Conservation (phyloP, 2,113 vertebrate genomes). For the Chauna torquata region DNA sequence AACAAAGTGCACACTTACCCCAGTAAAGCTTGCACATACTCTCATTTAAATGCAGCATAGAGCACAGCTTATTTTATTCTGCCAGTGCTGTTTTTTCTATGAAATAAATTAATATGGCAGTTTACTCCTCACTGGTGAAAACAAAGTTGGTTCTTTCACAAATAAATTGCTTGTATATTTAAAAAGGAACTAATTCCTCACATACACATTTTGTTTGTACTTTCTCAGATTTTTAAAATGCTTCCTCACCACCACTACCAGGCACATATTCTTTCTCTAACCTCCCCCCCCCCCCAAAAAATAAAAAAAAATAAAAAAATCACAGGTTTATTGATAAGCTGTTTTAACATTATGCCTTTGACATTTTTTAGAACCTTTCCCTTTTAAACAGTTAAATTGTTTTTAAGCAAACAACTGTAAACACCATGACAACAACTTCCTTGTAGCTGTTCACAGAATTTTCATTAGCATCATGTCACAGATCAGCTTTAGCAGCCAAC, state of each 20-base stretch:
- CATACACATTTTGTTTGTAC: not conserved
- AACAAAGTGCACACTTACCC: not conserved
- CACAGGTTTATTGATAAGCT: not conserved
- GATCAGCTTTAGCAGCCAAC: not conserved
- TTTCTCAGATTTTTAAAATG: not conserved
- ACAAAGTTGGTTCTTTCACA: not conserved
- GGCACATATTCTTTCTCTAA: not conserved
- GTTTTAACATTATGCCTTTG: not conserved
- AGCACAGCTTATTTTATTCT: not conserved
- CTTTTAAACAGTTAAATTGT: not conserved
- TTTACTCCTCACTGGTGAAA: not conserved
- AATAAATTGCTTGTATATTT: not conserved
- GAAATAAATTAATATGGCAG: not conserved
- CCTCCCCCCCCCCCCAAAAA: accelerated
- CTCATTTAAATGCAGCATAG: not conserved
- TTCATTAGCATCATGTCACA: not conserved
- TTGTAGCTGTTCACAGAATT: not conserved
- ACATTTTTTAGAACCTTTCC: not conserved
- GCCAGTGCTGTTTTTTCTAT: not conserved
- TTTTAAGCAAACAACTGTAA: not conserved
- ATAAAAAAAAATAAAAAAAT: not conserved
- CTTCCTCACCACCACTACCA: not conserved
- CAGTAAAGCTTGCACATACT: not conserved
- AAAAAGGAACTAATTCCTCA: not conserved
- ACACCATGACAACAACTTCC: not conserved